A percentile compares a stretch with the other conserved stretches of the same genome.
Conservation (phyloP, 2,113 vertebrate species). For the Axis porcinus region DNA sequence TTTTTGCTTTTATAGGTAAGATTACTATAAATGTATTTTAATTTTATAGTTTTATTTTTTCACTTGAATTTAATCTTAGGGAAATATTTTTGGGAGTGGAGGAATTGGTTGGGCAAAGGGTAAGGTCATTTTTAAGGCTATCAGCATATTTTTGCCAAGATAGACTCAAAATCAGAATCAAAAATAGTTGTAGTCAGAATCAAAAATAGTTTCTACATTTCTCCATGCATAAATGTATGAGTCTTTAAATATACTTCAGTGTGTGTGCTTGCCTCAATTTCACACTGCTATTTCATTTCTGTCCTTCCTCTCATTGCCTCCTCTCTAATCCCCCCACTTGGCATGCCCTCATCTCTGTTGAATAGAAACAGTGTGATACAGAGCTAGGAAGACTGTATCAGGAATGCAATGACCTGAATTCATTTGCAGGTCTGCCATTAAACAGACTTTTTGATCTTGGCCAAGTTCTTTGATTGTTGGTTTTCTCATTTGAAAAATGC, state of each 20-base stretch:
- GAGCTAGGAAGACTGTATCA: neutral
- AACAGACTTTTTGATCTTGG: neutral
- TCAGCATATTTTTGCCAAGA: constrained; percentile 12
- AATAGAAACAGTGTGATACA: neutral
- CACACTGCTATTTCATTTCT: neutral
- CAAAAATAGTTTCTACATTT: constrained; percentile 41
- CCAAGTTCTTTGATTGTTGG: neutral
- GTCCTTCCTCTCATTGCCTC: neutral
- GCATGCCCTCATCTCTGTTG: neutral
- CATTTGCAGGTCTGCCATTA: neutral
- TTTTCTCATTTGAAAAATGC: neutral
- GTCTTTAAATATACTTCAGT: neutral
- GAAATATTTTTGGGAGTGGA: constrained; percentile 4
- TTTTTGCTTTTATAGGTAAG: neutral
- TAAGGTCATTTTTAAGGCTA: constrained; percentile 6
- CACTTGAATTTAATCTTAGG: neutral
- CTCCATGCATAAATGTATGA: constrained; percentile 13
- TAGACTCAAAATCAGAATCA: constrained; percentile 21
- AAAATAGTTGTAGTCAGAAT: constrained; percentile 36
- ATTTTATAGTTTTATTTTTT: constrained; percentile 11
- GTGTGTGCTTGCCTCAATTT: neutral
- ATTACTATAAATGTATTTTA: neutral
- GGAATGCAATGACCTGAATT: neutral
- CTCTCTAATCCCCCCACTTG: neutral
- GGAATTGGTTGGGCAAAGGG: neutral